phyloP scores from a whole-genome alignment of 2,797 vertebrate species.

The Halcyon leucocephala region DNA sequence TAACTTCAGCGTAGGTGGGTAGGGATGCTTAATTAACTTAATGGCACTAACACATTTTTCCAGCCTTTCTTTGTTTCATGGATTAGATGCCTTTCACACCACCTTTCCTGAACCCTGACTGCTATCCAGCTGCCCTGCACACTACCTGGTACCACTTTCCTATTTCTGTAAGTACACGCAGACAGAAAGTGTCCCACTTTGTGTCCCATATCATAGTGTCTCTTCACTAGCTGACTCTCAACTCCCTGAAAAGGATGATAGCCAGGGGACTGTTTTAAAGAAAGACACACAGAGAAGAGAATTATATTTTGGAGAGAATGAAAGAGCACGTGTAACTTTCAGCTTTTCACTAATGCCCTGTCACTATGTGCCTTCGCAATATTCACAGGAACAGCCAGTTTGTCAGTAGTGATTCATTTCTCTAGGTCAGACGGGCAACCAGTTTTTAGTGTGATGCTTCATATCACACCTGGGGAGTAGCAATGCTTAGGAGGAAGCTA shows the following conservation, averaged over 20 bases:
- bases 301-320: background rate
- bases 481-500: background rate
- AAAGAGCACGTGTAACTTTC: background rate
- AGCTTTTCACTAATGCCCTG: background rate
- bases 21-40: background rate
- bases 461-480: background rate
- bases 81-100: background rate
- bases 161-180: background rate
- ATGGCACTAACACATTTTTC: background rate
- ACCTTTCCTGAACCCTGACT: background rate
- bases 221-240: background rate
- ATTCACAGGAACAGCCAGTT: background rate
- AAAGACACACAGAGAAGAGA: background rate
- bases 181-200: background rate
- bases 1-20: background rate
- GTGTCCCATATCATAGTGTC: accelerated
- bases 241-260: background rate
- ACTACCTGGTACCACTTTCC: background rate
- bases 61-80: background rate
- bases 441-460: background rate
- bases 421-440: background rate
- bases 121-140: background rate
- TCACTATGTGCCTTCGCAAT: background rate
- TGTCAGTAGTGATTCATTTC: background rate
- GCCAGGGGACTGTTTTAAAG: background rate